Evolutionary conservation across 1,140 invertebrate genomes (phyloP).

Genomic region (Leptinotarsa texana): DNA sequence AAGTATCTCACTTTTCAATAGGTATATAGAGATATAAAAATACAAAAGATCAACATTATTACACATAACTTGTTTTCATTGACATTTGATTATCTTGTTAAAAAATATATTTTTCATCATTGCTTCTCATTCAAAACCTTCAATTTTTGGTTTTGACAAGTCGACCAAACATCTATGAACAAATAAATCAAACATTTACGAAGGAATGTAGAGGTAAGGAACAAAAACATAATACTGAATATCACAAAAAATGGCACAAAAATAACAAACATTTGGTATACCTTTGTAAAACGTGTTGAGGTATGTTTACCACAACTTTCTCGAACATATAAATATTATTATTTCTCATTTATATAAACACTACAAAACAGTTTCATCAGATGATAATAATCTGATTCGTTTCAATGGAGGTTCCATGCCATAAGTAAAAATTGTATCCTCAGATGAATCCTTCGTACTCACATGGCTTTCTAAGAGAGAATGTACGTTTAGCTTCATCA

Average conservation of each 20-base stretch:
- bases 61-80: too few species aligned
- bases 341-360: background rate
- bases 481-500: constrained; percentile 9
- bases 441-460: background rate
- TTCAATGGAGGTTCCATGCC: constrained; percentile 8
- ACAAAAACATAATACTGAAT: background rate
- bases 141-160: too few species aligned
- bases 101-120: too few species aligned
- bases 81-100: too few species aligned
- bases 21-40: too few species aligned
- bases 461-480: background rate
- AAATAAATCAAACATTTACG: too few species aligned
- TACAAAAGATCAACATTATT: too few species aligned
- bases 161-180: too few species aligned
- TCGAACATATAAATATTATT: too few species aligned
- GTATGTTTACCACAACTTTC: background rate
- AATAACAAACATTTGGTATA: constrained; percentile 9
- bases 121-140: too few species aligned
- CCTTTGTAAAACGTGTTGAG: background rate
- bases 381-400: constrained; percentile 25
- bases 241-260: constrained; percentile 3
- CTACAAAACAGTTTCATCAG: constrained; percentile 22
- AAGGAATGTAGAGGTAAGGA: too few species aligned
- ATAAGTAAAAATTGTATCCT: background rate
- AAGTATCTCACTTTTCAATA: too few species aligned